These are phyloP conservation scores for Drosophila nigromelanica DNA, from an alignment of 1,140 invertebrate genomes.

Conservation along the genomic window DNA sequence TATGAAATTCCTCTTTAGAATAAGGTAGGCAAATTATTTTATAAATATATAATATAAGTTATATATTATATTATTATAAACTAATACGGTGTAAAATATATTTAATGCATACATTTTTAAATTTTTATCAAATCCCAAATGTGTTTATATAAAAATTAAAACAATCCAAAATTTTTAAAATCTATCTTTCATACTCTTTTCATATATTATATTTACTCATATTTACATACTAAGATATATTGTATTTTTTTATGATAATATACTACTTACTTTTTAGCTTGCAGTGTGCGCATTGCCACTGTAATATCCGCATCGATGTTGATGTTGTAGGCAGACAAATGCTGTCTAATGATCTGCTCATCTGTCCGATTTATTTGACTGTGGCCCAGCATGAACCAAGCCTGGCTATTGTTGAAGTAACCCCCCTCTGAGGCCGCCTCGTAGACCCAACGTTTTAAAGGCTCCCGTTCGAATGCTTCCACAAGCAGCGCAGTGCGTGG, in stretches of 20 bases:
- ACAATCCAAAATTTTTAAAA: no score
- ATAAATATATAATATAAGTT: no score
- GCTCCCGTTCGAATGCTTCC: constrained; percentile 30
- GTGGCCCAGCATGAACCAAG: constrained; percentile 61
- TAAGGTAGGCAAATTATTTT: no score
- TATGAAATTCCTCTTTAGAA: no score
- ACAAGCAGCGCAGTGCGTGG: constrained; percentile 63
- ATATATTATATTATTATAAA: no score
- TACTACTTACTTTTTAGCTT: constrained; percentile 21
- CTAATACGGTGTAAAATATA: no score
- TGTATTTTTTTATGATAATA: not conserved
- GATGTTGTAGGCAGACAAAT: constrained; percentile 56
- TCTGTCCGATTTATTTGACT: constrained; percentile 13
- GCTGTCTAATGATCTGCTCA: constrained; percentile 37
- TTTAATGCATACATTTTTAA: no score
- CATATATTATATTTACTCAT: no score
- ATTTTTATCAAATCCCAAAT: no score
- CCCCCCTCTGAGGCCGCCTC: constrained; percentile 40
- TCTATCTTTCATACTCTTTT: no score
- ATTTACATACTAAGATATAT: not conserved
- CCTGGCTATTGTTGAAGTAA: constrained; percentile 66
- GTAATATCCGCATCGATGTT: constrained; percentile 71
- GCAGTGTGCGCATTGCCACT: constrained; percentile 37
- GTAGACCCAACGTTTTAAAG: constrained; percentile 28
- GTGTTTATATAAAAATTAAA: no score